Evolutionary conservation across 2,797 vertebrate genomes (phyloP).

Genomic region (Phrynocephalus guinanensis): DNA sequence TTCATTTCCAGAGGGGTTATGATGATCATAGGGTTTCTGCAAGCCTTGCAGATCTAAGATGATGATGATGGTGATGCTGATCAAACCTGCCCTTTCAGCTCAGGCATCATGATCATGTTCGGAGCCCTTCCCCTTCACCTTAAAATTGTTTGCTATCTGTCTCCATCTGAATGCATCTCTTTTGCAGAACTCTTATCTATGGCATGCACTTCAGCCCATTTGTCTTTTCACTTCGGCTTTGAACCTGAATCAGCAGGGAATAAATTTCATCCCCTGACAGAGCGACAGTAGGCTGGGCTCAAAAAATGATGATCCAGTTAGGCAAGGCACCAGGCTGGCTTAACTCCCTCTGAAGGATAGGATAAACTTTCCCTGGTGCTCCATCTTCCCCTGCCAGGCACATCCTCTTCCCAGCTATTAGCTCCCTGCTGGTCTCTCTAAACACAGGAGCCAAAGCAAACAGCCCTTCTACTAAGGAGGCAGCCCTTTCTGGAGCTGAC

Average conservation of each 20-base stretch:
- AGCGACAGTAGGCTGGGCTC: background rate
- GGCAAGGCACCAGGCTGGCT: constrained; percentile 24
- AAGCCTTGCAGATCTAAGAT: too few relatives aligned
- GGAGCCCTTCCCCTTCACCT: background rate
- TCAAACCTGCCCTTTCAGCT: background rate
- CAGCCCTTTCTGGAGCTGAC: background rate
- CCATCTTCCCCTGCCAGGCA: accelerated
- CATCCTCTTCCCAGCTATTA: accelerated
- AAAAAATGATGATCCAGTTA: background rate
- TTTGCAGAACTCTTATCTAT: background rate
- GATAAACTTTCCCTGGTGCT: background rate
- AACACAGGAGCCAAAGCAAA: constrained; percentile 12
- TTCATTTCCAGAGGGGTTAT: too few relatives aligned
- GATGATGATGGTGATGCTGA: too few relatives aligned
- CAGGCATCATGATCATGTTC: background rate
- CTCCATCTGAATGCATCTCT: background rate
- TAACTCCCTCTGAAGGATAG: background rate
- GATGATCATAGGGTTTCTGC: background rate
- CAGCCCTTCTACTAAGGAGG: background rate
- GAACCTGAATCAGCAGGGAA: background rate
- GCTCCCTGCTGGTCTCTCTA: background rate
- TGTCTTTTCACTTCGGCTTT: background rate
- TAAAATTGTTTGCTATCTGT: background rate
- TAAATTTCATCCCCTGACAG: accelerated
- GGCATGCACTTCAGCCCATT: background rate